phyloP scores from a whole-genome alignment of 2,888 invertebrate species.

The Drosophila trichaetosa region DNA sequence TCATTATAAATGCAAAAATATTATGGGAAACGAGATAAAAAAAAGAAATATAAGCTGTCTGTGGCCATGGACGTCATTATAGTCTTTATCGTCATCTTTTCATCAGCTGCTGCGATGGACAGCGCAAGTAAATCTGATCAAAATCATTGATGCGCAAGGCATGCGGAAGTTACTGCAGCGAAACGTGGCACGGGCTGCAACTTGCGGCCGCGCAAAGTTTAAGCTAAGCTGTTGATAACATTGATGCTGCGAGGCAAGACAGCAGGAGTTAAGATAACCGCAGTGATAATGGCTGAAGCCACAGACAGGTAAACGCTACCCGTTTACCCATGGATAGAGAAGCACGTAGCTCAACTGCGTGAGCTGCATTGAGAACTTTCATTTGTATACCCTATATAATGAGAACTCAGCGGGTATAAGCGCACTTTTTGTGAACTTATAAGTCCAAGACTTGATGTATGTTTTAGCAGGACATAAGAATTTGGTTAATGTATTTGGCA shows the following conservation, averaged over 20 bases:
- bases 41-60: conserved; percentile 38
- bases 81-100: conserved; percentile 19
- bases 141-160: conserved; percentile 75
- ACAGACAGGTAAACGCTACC: conserved; percentile 51
- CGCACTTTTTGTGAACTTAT: no score
- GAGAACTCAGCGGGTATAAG: background rate
- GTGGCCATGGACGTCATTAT: conserved; percentile 31
- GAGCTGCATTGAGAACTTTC: conserved; percentile 62
- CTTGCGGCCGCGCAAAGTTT: conserved; percentile 52
- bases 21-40: conserved; percentile 47
- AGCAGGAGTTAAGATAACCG: conserved; percentile 49
- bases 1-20: conserved; percentile 80
- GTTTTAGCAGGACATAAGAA: background rate
- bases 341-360: conserved; percentile 53
- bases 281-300: conserved; percentile 62
- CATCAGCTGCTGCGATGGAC: conserved; percentile 43
- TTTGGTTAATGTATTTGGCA: background rate
- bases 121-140: conserved; percentile 72
- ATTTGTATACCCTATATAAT: conserved; percentile 29
- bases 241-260: conserved; percentile 46
- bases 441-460: background rate
- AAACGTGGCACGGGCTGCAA: conserved; percentile 53
- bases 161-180: conserved; percentile 54
- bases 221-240: conserved; percentile 76
- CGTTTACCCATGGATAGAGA: conserved; percentile 53